Evolutionary conservation across 1,140 invertebrate species (phyloP).

Genomic region (Coptotermes formosanus): DNA sequence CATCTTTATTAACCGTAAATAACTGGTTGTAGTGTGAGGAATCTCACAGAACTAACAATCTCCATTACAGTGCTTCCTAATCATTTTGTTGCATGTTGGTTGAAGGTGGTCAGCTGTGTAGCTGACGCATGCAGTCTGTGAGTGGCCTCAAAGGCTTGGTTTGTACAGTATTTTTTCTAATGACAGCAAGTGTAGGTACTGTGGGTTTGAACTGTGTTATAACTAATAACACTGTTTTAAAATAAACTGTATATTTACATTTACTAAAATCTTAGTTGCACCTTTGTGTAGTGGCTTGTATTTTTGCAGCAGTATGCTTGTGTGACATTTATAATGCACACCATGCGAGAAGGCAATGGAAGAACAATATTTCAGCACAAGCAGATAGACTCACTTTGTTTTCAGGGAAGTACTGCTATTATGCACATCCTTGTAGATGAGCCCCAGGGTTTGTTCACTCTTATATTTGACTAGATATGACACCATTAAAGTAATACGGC

Average conservation of each 20-base stretch:
- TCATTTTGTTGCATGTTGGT: conserved; percentile 15
- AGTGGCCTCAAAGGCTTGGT: neutral
- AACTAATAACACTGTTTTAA: neutral
- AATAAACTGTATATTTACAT: neutral
- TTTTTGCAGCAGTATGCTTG: no score
- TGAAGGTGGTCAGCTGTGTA: conserved; percentile 5
- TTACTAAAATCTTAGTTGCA: neutral
- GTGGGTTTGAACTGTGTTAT: neutral
- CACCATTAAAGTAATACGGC: no score
- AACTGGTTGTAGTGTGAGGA: neutral
- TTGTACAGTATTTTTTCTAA: neutral
- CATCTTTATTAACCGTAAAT: neutral
- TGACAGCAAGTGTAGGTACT: no score
- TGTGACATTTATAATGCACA: no score
- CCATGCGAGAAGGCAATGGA: no score
- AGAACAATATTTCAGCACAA: no score
- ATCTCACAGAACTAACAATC: conserved; percentile 3
- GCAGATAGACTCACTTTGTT: no score
- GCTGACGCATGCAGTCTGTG: conserved; percentile 16
- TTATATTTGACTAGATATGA: no score
- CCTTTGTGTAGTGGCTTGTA: neutral
- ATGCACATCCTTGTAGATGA: no score
- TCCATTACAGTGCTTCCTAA: neutral
- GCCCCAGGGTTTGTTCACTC: no score
- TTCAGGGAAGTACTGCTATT: no score